Evolutionary conservation across 2,113 vertebrate species (phyloP).

Genomic region (Dasyurus viverrinus): DNA sequence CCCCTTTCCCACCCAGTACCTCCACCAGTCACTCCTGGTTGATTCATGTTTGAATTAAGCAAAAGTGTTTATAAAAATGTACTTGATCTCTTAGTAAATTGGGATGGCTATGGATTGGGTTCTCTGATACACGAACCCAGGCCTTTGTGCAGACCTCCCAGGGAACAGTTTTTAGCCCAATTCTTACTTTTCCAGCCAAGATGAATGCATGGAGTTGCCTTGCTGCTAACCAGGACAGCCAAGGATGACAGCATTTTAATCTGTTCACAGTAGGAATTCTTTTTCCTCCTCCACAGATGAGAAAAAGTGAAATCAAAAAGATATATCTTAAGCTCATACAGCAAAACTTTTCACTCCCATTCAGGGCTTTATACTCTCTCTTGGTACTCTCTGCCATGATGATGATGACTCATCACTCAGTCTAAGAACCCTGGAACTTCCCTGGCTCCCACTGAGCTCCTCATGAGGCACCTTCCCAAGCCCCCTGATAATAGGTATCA

Average conservation of each 20-base stretch:
- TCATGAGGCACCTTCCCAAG: no score
- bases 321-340: neutral
- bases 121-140: neutral
- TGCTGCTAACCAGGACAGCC: no score
- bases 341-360: neutral
- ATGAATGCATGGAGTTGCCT: neutral
- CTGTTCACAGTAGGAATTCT: neutral
- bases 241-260: neutral
- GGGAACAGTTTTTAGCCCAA: neutral
- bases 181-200: neutral
- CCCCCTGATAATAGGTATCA: neutral
- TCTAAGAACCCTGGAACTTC: neutral
- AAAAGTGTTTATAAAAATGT: neutral
- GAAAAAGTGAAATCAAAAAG: no score
- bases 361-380: neutral
- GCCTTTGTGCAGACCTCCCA: neutral
- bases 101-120: no score
- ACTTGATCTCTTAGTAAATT: neutral
- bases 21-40: neutral
- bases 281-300: neutral
- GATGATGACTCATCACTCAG: neutral
- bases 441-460: neutral
- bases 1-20: no score
- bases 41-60: neutral
- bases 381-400: neutral